Evolutionary conservation across 1,140 invertebrate species (phyloP).

Genomic region (Pinna nobilis): DNA sequence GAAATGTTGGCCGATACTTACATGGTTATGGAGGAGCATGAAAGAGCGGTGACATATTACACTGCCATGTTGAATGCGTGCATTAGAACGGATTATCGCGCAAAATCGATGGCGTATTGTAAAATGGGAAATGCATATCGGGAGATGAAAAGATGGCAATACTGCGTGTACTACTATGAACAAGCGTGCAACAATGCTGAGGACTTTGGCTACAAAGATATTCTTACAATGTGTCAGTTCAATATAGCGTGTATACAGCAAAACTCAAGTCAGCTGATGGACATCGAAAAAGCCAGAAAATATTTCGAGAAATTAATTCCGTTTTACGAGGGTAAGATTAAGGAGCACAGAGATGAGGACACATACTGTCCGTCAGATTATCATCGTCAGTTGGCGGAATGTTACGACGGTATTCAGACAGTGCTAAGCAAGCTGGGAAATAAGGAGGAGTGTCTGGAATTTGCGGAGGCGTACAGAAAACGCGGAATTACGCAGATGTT

Average conservation of each 20-base stretch:
- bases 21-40: slow-evolving; percentile 62
- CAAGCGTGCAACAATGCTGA: slow-evolving; percentile 56
- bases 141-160: slow-evolving; percentile 55
- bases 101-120: slow-evolving; percentile 56
- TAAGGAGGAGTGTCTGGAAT: slow-evolving; percentile 66
- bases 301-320: slow-evolving; percentile 67
- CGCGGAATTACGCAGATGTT: slow-evolving; percentile 56
- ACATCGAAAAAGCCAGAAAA: slow-evolving; percentile 64
- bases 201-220: slow-evolving; percentile 57
- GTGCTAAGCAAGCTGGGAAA: slow-evolving; percentile 64
- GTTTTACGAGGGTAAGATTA: slow-evolving; percentile 62
- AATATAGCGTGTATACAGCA: slow-evolving; percentile 65
- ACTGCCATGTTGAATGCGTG: slow-evolving; percentile 53
- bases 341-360: slow-evolving; percentile 61
- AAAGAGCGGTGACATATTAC: slow-evolving; percentile 54
- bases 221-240: slow-evolving; percentile 64
- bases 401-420: slow-evolving; percentile 67
- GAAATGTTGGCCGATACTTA: slow-evolving; percentile 69
- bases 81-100: slow-evolving; percentile 51
- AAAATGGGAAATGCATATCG: slow-evolving; percentile 65
- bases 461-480: slow-evolving; percentile 65
- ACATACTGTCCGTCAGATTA: slow-evolving; percentile 64
- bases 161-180: slow-evolving; percentile 65
- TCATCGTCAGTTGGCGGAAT: slow-evolving; percentile 60
- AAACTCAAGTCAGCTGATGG: slow-evolving; percentile 61